phyloP scores from a whole-genome alignment of 2,797 vertebrate genomes.

The Botia kubotai region DNA sequence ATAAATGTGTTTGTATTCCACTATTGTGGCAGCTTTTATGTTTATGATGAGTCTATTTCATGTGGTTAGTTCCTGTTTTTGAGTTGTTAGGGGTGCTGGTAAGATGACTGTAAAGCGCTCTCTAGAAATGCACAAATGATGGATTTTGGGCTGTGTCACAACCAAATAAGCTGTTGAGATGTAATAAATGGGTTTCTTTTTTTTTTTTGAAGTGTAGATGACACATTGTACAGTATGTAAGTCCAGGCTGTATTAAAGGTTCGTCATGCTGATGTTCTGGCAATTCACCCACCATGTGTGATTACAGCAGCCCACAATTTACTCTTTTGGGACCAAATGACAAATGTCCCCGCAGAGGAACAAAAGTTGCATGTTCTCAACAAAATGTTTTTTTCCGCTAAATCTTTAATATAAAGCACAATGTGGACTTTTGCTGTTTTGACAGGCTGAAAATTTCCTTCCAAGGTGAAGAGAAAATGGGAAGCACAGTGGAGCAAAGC shows the following conservation, averaged over 20 bases:
- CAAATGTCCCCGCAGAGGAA: constrained; percentile 56
- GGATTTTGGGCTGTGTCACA: constrained; percentile 80
- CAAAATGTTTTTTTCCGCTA: constrained; percentile 10
- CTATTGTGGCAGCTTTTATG: constrained; percentile 60
- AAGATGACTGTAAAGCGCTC: constrained; percentile 73
- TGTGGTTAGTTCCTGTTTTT: constrained; percentile 66
- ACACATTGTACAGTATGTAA: constrained; percentile 56
- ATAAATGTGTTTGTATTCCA: constrained; percentile 78
- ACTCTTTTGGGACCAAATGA: constrained; percentile 55
- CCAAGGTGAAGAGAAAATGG: constrained; percentile 62
- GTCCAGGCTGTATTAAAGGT: constrained; percentile 61
- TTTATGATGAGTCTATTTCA: constrained; percentile 66
- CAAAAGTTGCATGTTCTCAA: constrained; percentile 58
- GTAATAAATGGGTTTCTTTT: constrained; percentile 80
- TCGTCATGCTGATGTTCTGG: constrained; percentile 62
- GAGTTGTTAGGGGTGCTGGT: constrained; percentile 62
- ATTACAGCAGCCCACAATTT: constrained; percentile 50
- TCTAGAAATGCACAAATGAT: constrained; percentile 81
- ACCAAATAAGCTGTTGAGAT: constrained; percentile 84
- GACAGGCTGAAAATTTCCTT: constrained; percentile 68
- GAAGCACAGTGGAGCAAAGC: constrained; percentile 67
- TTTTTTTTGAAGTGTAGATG: constrained; percentile 66
- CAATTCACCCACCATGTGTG: constrained; percentile 46
- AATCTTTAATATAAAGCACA: constrained; percentile 55
- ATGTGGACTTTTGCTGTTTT: constrained; percentile 60